Base-by-base conservation (phyloP, 2,113 vertebrate genomes). In the Eupsittula cactorum region DNA sequence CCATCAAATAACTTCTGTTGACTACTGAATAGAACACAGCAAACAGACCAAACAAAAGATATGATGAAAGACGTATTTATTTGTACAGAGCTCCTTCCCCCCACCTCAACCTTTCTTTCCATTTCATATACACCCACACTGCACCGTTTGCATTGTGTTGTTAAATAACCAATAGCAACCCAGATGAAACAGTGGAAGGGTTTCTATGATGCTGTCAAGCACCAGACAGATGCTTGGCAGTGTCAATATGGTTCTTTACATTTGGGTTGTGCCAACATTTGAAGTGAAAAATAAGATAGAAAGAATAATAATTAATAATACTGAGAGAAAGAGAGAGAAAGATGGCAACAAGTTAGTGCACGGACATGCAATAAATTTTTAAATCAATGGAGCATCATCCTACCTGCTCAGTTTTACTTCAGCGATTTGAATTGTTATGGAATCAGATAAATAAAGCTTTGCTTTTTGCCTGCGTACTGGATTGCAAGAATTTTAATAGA, bases 1-100 rank as follows among this genome's bases (percentile, higher is more conserved):
- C 95, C 27, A 20, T 90, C 97, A 97, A 97, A 86, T 91, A 96
- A 97, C 87, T 96, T 63, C 85, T 89, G 94, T 93, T 93, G 97
- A 97, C 96, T 97, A 97, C 91, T 76, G 95, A 98, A 98, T 95
- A 97, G 97, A 93, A 91, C 96, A 93, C 76, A 68, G 96, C 97
- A 98, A 98, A 98, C 94, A 98, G 53, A 60, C 65, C 76, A 90
- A 96, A 98, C 97, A 98, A 98, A 98, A 97, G 97, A 68, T 84
- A 87, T 55, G 96, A 97, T 97, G 98, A 98, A 98, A 98, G 96
- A 96, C 47, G 27, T 97, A 95, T 98, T 98, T 98, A 97, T 95
- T 96, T 35, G 44, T 67, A 68, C 94, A 65, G 86, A 95, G 93
- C 76, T 96, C 93, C 90, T 96, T 97, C 82, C 86, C 97, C 94